These are phyloP conservation scores for Morpho deidamia DNA, from an alignment of 2,888 invertebrate genomes.

Conservation along the genomic window DNA sequence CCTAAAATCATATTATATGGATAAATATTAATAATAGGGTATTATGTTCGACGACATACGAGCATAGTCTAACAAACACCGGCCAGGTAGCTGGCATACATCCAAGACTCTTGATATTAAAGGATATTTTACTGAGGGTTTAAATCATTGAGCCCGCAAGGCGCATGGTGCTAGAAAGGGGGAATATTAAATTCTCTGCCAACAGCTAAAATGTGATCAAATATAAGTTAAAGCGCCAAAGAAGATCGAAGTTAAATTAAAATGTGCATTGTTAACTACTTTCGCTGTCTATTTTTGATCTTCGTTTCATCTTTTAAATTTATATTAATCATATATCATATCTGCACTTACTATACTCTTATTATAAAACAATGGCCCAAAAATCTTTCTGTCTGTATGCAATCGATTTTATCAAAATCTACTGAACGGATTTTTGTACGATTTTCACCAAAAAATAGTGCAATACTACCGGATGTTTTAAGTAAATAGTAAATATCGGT, in stretches of 20 bases:
- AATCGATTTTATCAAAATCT: no score
- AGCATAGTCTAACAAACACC: conserved; percentile 32
- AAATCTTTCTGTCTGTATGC: no score
- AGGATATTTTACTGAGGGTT: conserved; percentile 29
- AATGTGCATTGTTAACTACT: background rate
- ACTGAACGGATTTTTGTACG: no score
- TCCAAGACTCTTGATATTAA: conserved; percentile 31
- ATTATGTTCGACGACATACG: conserved; percentile 23
- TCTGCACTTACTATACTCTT: no score
- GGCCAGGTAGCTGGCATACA: conserved; percentile 30
- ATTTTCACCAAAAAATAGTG: no score
- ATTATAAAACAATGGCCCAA: no score
- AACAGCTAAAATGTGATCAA: background rate
- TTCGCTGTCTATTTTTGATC: no score
- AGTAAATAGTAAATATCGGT: no score
- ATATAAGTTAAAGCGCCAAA: background rate
- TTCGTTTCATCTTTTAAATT: no score
- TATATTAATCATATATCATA: no score
- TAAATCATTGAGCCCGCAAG: conserved; percentile 27
- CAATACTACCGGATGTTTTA: no score
- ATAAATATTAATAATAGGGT: conserved; percentile 16
- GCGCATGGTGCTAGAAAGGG: conserved; percentile 11
- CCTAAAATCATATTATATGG: background rate
- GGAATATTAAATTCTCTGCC: conserved; percentile 21
- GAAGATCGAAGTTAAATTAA: background rate